These are phyloP conservation scores for Drosophila insularis DNA, from an alignment of 1,140 invertebrate species.

Conservation along the genomic window DNA sequence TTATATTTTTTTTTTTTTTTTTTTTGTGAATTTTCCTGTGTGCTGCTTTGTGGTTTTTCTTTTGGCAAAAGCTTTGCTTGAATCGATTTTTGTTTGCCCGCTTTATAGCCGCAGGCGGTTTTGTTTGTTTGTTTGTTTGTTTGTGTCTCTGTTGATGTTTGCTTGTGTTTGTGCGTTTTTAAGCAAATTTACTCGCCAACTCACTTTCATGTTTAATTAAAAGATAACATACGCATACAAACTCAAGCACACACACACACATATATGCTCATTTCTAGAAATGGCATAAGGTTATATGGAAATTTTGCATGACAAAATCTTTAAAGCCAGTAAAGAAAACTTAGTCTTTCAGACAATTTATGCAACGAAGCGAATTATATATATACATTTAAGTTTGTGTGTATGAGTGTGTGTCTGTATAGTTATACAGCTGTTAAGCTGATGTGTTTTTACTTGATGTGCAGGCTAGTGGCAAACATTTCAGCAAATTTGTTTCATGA, in stretches of 20 bases:
- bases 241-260: neutral
- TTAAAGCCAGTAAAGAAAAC: conserved; percentile 43
- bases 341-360: conserved; percentile 57
- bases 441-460: conserved; percentile 29
- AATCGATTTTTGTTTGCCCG: conserved; percentile 42
- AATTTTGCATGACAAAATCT: conserved; percentile 52
- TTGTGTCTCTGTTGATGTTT: conserved; percentile 6
- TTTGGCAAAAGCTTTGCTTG: conserved; percentile 8
- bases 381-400: conserved; percentile 25
- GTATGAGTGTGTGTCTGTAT: conserved; percentile 39
- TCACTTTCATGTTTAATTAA: conserved; percentile 80
- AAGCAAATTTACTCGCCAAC: conserved; percentile 59
- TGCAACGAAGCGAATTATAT: conserved; percentile 58
- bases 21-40: conserved; percentile 19
- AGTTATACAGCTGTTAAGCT: neutral
- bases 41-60: conserved; percentile 33
- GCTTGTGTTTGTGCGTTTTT: conserved; percentile 43
- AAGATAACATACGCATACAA: conserved; percentile 64
- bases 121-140: conserved; percentile 46
- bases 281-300: conserved; percentile 5
- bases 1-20: conserved; percentile 1
- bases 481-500: conserved; percentile 35
- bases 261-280: neutral
- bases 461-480: conserved; percentile 58
- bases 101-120: conserved; percentile 44